Conservation (phyloP, 2,797 vertebrate genomes). For the Danionella dracula region DNA sequence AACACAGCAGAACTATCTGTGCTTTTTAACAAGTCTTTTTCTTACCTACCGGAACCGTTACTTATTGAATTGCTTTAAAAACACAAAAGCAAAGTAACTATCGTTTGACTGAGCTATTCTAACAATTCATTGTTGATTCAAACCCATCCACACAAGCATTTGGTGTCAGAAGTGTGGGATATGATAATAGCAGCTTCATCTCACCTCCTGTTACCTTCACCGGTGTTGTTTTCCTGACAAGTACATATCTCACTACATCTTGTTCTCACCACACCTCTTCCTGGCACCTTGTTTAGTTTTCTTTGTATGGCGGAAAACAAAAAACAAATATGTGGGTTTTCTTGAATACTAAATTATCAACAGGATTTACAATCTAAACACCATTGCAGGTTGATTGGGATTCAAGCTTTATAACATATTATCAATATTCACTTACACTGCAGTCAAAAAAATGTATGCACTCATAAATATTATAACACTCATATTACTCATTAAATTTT, state of each 20-base stretch:
- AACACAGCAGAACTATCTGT: too few species aligned
- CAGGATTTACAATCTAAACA: too few species aligned
- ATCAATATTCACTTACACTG: too few species aligned
- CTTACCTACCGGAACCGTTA: neutral
- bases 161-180: slow-evolving; percentile 37
- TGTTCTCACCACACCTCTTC: neutral
- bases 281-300: neutral
- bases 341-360: too few species aligned
- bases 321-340: too few species aligned
- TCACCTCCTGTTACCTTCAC: slow-evolving; percentile 49
- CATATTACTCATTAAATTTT: too few species aligned
- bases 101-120: slow-evolving; percentile 3
- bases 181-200: slow-evolving; percentile 45
- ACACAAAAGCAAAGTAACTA: too few species aligned
- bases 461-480: too few species aligned
- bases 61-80: neutral
- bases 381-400: too few species aligned
- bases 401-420: too few species aligned
- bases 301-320: too few species aligned
- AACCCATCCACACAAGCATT: neutral
- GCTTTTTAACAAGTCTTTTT: neutral
- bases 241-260: slow-evolving; percentile 30
- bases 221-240: slow-evolving; percentile 35
- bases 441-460: too few species aligned
- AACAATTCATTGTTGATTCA: slow-evolving; percentile 29